These are phyloP conservation scores for Melanostoma mellinum DNA, from an alignment of 2,888 invertebrate species.

Conservation along the genomic window DNA sequence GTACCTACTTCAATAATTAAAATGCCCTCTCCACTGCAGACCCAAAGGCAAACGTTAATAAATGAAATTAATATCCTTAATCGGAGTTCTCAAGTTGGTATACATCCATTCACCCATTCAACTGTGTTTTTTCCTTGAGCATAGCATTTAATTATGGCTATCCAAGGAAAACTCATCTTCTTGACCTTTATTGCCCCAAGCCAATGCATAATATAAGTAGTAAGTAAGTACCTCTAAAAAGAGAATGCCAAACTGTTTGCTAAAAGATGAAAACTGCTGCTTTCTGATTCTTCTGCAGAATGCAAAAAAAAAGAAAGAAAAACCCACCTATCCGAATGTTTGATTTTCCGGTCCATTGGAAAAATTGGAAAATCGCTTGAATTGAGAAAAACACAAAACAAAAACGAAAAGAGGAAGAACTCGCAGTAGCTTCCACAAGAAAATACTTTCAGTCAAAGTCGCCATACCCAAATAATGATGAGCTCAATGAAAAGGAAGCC, in stretches of 20 bases:
- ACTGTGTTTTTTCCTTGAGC: slow-evolving; percentile 10
- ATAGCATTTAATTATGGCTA: slow-evolving; percentile 62
- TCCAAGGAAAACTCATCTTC: neutral
- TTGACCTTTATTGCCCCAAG: neutral
- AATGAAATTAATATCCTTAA: slow-evolving; percentile 62
- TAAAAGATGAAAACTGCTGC: slow-evolving; percentile 53
- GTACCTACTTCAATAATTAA: slow-evolving; percentile 4
- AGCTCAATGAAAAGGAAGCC: slow-evolving; percentile 54
- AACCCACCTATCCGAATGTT: slow-evolving; percentile 55
- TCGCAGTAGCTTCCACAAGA: slow-evolving; percentile 33
- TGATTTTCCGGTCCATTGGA: slow-evolving; percentile 70
- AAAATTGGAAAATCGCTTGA: slow-evolving; percentile 55
- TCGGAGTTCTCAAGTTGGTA: slow-evolving; percentile 7
- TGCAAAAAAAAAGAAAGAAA: neutral
- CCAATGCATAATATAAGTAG: slow-evolving; percentile 3
- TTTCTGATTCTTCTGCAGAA: slow-evolving; percentile 15
- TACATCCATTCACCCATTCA: slow-evolving; percentile 6
- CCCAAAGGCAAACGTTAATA: slow-evolving; percentile 56
- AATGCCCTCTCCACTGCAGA: slow-evolving; percentile 48
- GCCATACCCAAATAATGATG: slow-evolving; percentile 56
- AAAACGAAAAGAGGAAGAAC: slow-evolving; percentile 9
- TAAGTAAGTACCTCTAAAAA: slow-evolving; percentile 24
- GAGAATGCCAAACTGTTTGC: slow-evolving; percentile 33
- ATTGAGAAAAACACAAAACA: slow-evolving; percentile 2
- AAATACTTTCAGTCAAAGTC: slow-evolving; percentile 41